Conservation (phyloP, 2,888 invertebrate species). For the Melanchra persicariae region DNA sequence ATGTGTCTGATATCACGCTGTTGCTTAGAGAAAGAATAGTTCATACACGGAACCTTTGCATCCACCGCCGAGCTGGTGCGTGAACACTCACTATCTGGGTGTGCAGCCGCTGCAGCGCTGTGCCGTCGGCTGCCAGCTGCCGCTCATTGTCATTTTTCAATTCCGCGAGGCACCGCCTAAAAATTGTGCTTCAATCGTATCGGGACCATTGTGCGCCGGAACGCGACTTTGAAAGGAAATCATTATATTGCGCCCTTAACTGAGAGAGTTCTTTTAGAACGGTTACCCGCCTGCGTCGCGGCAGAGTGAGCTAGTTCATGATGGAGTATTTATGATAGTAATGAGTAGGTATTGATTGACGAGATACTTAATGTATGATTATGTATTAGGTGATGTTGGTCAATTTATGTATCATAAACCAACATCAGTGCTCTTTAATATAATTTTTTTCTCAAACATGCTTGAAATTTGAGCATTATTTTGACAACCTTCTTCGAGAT, state of each 20-base stretch:
- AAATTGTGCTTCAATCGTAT: constrained; percentile 59
- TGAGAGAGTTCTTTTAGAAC: constrained; percentile 37
- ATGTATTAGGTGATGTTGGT: not conserved
- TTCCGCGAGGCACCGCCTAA: constrained; percentile 36
- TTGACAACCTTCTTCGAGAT: too few species aligned
- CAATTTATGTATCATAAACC: too few species aligned
- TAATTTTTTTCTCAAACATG: too few species aligned
- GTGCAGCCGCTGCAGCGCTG: constrained; percentile 12
- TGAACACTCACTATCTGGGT: constrained; percentile 7
- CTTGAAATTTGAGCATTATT: too few species aligned
- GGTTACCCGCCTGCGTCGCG: constrained; percentile 10
- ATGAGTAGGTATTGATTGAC: too few species aligned
- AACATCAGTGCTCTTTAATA: too few species aligned
- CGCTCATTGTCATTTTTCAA: constrained; percentile 66
- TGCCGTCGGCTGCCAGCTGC: constrained; percentile 15
- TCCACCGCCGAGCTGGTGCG: not conserved
- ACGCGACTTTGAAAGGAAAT: constrained; percentile 60
- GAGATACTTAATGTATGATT: too few species aligned
- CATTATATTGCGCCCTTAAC: constrained; percentile 56
- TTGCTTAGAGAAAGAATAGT: not conserved
- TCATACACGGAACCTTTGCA: not conserved
- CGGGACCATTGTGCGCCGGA: constrained; percentile 44
- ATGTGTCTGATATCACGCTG: not conserved
- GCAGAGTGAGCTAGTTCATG: not conserved
- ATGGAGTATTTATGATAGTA: not conserved